Evolutionary conservation across 1,140 invertebrate species (phyloP), one percentile per base, ranked within the genome.

Genomic region (Trachymyrmex cornetzi): DNA sequence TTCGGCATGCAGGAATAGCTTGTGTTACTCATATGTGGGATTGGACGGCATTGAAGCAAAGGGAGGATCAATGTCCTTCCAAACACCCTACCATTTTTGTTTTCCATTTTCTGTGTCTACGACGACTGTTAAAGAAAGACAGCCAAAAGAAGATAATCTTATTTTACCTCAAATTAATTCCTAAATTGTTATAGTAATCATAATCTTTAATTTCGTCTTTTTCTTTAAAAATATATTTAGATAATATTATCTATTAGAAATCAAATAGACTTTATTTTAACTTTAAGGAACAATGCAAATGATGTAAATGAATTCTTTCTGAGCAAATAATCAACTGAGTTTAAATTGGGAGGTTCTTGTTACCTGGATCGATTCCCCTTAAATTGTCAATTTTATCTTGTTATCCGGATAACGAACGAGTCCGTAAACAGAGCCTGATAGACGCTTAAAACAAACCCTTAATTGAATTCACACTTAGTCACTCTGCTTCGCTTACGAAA

Each of bases 391-490:
- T 92, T 93, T 94, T 93, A 92, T 91, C 92, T 92, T 85, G 92
- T 94, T 94, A 92, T 88, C 89, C 82, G 90, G 92, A 93, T 94
- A 95, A 94, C 92, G 92, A 94, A 93, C 88, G 92, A 89, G 81
- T 88, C 91, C 63, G 93, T 92, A 94, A 95, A 95, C 93, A 93
- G 94, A 94, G 88, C 64, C 64, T 92, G 91, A 92, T 92, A 90
- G 91, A 91, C 86, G 88, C 87, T 91, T 91, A 89, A 93, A 91
- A 91, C 91, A 87, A 88, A 89, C 91, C 92, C 94, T 93, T 95
- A 95, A 95, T 95, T 95, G 94, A 95, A 95, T 95, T 95, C 93
- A 94, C 94, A 95, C 94, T 94, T 91, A 94, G 94, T 93, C 92
- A 93, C 90, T 94, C 91, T 88, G 91, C 90, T 90, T 92, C 92